Conservation (phyloP, 2,888 invertebrate genomes). For the Lithodes maja region DNA sequence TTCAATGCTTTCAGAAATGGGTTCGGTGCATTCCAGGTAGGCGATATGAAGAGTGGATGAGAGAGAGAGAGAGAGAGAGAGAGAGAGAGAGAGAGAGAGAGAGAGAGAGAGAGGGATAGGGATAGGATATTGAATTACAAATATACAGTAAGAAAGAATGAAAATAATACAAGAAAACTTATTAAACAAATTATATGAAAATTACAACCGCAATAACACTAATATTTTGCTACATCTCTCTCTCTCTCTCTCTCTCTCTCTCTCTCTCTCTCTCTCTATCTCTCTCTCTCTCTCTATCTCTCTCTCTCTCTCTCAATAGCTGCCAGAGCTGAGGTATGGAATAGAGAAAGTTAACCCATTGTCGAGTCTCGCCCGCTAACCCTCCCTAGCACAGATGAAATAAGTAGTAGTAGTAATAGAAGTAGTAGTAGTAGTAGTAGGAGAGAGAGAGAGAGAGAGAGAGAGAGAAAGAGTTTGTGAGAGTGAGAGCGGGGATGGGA, state of each 20-base stretch:
- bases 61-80: too few species aligned
- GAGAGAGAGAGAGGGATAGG: too few species aligned
- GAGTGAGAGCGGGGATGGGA: neutral
- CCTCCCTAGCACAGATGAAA: neutral
- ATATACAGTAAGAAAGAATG: too few species aligned
- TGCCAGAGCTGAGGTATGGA: slow-evolving; percentile 15
- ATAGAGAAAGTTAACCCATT: slow-evolving; percentile 29
- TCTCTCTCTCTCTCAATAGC: neutral
- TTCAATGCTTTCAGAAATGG: too few species aligned
- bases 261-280: slow-evolving; percentile 5
- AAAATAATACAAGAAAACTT: too few species aligned
- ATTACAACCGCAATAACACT: too few species aligned
- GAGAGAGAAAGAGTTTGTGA: neutral
- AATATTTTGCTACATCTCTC: neutral
- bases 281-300: slow-evolving; percentile 11
- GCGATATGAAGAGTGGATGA: too few species aligned
- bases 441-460: slow-evolving; percentile 1
- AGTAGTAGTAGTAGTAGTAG: neutral
- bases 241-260: slow-evolving; percentile 23
- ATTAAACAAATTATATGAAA: too few species aligned
- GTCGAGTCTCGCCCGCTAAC: neutral
- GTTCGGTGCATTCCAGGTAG: too few species aligned
- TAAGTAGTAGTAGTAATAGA: neutral
- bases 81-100: too few species aligned
- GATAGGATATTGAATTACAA: too few species aligned